A percentile compares a stretch with the other conserved stretches of the same genome.
These are phyloP conservation scores for Pedionomus torquatus DNA, from an alignment of 2,113 vertebrate species.

Conservation along the genomic window DNA sequence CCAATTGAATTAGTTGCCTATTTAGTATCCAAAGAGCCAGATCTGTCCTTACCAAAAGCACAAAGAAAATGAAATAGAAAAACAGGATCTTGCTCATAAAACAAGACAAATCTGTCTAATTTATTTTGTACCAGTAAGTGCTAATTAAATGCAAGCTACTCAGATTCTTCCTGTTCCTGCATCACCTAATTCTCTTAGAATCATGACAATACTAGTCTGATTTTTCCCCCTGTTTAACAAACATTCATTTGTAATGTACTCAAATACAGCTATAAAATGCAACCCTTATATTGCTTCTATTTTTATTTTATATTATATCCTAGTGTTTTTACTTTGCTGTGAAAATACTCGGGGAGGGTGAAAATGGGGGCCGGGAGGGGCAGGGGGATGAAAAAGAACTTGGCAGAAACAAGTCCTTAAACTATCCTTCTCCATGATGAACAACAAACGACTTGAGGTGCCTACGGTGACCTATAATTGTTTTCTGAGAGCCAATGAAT, in stretches of 20 bases:
- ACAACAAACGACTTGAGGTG: constrained; percentile 69
- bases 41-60: constrained; percentile 90
- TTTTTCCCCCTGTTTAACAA: constrained; percentile 88
- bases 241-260: constrained; percentile 86
- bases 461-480: constrained; percentile 67
- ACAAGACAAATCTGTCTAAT: constrained; percentile 91
- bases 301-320: constrained; percentile 80
- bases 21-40: constrained; percentile 91
- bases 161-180: constrained; percentile 85
- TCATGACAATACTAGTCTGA: constrained; percentile 82
- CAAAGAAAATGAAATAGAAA: constrained; percentile 90
- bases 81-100: constrained; percentile 93
- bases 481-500: constrained; percentile 54
- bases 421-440: constrained; percentile 63
- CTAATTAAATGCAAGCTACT: constrained; percentile 93
- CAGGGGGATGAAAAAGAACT: constrained; percentile 31
- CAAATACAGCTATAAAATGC: constrained; percentile 83
- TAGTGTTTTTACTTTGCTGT: constrained; percentile 72
- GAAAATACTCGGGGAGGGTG: constrained; percentile 70
- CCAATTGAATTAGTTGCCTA: constrained; percentile 93
- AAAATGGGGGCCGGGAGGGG: not conserved
- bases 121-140: constrained; percentile 88
- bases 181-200: constrained; percentile 86
- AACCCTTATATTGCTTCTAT: constrained; percentile 79
- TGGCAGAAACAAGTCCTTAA: constrained; percentile 75